phyloP scores from a whole-genome alignment of 92 coral and sea anemone species.

The Desmophyllum pertusum region DNA sequence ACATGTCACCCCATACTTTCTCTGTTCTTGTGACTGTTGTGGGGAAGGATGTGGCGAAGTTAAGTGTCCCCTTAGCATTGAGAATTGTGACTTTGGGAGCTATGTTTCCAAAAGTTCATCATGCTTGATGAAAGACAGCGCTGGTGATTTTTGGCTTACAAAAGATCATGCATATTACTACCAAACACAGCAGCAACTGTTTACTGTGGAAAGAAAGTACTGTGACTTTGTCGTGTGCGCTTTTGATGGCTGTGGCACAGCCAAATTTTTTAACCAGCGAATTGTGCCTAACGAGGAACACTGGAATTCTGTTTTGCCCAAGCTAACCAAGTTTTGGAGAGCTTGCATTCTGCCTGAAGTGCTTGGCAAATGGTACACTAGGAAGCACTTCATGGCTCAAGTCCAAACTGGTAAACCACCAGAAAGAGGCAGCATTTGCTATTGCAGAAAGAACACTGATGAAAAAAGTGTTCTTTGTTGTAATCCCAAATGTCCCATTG shows the following conservation, averaged over 20 bases:
- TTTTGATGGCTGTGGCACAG: constrained; percentile 33
- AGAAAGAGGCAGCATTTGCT: constrained; percentile 48
- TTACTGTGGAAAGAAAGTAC: constrained; percentile 35
- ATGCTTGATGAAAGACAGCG: constrained; percentile 40
- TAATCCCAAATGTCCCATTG: constrained; percentile 70
- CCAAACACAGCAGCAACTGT: constrained; percentile 35
- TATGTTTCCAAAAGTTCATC: constrained; percentile 24
- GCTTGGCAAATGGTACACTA: constrained; percentile 67
- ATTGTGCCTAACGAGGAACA: constrained; percentile 53
- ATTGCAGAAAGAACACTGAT: constrained; percentile 64
- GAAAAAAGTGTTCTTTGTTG: constrained; percentile 43
- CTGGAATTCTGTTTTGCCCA: constrained; percentile 52
- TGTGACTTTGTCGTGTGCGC: constrained; percentile 55
- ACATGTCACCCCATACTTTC: constrained; percentile 81
- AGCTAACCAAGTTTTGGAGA: constrained; percentile 60
- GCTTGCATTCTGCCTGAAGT: constrained; percentile 72
- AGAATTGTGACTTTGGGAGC: constrained; percentile 37
- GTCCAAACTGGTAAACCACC: constrained; percentile 29
- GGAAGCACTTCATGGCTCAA: constrained; percentile 34
- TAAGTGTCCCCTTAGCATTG: constrained; percentile 51
- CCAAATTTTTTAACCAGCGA: constrained; percentile 52
- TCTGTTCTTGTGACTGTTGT: constrained; percentile 64
- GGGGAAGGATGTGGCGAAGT: constrained; percentile 67
- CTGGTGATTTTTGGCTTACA: constrained; percentile 30
- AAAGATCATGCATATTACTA: constrained; percentile 47